Base-by-base conservation (phyloP, 2,888 invertebrate genomes). In the Chrysodeixis includens region DNA sequence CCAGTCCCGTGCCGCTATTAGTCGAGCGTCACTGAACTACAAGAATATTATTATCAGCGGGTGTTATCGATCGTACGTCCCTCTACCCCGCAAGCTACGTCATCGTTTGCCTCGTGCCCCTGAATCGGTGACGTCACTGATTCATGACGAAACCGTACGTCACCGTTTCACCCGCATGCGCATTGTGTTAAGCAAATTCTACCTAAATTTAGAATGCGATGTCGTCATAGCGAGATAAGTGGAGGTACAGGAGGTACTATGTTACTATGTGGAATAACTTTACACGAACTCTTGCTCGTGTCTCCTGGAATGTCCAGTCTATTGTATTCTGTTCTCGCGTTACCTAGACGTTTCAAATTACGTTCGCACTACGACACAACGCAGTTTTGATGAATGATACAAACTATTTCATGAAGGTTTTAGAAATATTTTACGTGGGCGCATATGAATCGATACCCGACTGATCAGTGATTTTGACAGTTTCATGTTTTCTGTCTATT, bases 11-110 rank as follows among this genome's bases (percentile, higher is more conserved):
- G 79, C 76, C 75, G 82, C 76, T 84, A 83, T 87, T 89, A 87
- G 81, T 83, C 84, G 86, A 89, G 87, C 93, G 90, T 90, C 92
- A 92, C 87, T 90, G 89, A 90, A 87, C 89, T 84, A 84, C 74
- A 83, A 74, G 79, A 83, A 86, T 85, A 87, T 86, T 88, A 86
- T 84, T 88, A 90, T 86, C 85, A 83, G 71, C 78, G 77, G 74
- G 73, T 51, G 78, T 55, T 88, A 92, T 92, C 85, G 93, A 92
- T 90, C 84, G 71, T 35, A 62, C 61, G 52, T 63, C 73, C 81
- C 74, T 74, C 83, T 69, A 76, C 84, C 81, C 84, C 81, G 84
- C 82, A 18, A 64, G 71, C 74, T 84, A 93, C 94, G 94, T 94
- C 93, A 93, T 86, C 76, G 86, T 87, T 88, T 83, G 69, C 85